Conservation (phyloP, 2,797 vertebrate genomes). For the Geotrypetes seraphini region DNA sequence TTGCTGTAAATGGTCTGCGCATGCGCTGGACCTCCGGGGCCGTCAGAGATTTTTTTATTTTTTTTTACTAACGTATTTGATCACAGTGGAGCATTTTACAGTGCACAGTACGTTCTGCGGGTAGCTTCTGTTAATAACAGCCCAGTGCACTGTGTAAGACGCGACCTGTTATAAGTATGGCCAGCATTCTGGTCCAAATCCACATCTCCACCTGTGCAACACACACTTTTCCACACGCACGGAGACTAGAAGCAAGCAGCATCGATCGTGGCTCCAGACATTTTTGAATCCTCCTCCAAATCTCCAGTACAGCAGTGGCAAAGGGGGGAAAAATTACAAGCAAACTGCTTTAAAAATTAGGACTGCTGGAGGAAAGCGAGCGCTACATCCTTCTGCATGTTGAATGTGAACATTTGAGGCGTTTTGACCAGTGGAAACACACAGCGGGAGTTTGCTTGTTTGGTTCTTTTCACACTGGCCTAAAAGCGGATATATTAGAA, state of each 20-base stretch:
- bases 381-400: slow-evolving; percentile 71
- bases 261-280: slow-evolving; percentile 85
- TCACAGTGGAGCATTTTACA: no score
- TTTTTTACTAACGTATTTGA: no score
- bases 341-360: slow-evolving; percentile 76
- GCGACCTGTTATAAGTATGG: slow-evolving; percentile 98
- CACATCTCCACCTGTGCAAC: slow-evolving; percentile 76
- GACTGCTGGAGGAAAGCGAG: slow-evolving; percentile 71
- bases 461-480: slow-evolving; percentile 85
- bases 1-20: no score
- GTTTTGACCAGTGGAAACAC: slow-evolving; percentile 81
- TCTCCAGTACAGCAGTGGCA: slow-evolving; percentile 77
- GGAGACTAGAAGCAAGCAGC: slow-evolving; percentile 47
- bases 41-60: no score
- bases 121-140: no score
- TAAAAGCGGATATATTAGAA: slow-evolving; percentile 88
- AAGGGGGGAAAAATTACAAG: slow-evolving; percentile 50
- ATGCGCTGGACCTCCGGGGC: no score
- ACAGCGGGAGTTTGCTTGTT: slow-evolving; percentile 74
- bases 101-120: no score
- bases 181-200: slow-evolving; percentile 87
- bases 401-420: slow-evolving; percentile 75
- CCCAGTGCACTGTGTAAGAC: slow-evolving; percentile 92
- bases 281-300: slow-evolving; percentile 66
- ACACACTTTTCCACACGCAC: slow-evolving; percentile 65